phyloP scores from a whole-genome alignment of 2,113 vertebrate species.

The Catharus minimus region DNA sequence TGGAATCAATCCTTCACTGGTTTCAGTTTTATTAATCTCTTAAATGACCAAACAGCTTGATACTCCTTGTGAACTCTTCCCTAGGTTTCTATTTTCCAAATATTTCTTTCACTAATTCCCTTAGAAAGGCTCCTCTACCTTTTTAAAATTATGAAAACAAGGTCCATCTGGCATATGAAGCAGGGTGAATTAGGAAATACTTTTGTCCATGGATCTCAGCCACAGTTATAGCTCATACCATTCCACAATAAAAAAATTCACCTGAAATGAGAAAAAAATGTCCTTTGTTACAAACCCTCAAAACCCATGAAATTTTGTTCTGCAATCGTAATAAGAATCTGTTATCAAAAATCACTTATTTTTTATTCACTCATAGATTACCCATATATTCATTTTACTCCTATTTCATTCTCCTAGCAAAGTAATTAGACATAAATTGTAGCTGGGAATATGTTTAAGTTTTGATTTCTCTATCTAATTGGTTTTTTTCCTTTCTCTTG shows the following conservation, averaged over 20 bases:
- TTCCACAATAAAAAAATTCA: neutral
- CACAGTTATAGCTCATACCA: neutral
- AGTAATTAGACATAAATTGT: neutral
- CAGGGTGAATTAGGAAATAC: neutral
- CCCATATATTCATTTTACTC: neutral
- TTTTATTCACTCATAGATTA: neutral
- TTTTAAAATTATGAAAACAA: neutral
- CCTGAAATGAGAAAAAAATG: neutral
- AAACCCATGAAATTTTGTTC: neutral
- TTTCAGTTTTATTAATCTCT: neutral
- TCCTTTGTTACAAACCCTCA: neutral
- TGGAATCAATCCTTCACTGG: neutral
- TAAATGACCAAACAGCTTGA: neutral
- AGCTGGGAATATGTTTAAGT: neutral
- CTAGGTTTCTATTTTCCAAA: neutral
- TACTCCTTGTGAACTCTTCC: neutral
- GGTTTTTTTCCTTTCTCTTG: neutral
- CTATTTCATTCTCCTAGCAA: slow-evolving; percentile 27
- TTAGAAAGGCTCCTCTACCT: neutral
- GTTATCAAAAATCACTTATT: neutral
- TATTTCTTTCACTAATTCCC: neutral
- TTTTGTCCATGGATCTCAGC: neutral
- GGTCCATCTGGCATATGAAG: neutral
- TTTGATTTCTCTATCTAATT: neutral
- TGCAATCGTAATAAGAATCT: neutral